Conservation (phyloP, 2,888 invertebrate genomes). For the Mimachlamys varia region DNA sequence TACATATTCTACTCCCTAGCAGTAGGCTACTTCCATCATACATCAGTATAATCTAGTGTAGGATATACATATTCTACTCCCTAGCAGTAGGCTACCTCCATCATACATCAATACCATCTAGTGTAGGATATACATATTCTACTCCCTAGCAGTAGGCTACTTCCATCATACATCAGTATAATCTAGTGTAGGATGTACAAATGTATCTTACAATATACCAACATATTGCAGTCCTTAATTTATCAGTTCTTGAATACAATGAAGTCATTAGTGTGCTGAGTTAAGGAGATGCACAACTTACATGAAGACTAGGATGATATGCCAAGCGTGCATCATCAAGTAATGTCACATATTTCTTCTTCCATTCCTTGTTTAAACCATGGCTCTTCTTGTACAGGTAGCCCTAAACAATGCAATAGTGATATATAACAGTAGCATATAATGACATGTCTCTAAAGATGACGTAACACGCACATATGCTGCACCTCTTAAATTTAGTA, state of each 20-base stretch:
- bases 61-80: no score
- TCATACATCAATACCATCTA: neutral
- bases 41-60: neutral
- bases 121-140: neutral
- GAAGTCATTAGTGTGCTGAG: no score
- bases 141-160: no score
- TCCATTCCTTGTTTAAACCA: conserved; percentile 98
- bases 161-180: neutral
- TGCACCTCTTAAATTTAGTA: no score
- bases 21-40: neutral
- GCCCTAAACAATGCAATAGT: conserved; percentile 83
- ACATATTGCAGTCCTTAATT: neutral
- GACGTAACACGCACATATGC: no score
- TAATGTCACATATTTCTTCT: conserved; percentile 98
- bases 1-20: no score
- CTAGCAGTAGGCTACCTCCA: neutral
- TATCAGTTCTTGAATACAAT: no score
- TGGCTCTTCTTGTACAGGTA: conserved; percentile 96
- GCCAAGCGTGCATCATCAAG: conserved; percentile 96
- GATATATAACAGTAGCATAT: no score
- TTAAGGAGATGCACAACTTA: conserved; percentile 82
- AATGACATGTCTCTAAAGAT: no score
- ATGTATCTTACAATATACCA: neutral
- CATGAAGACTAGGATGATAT: conserved; percentile 98
- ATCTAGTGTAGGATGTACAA: neutral